phyloP scores from a whole-genome alignment of 2,888 invertebrate species.

The Pollenia griseotomentosa region DNA sequence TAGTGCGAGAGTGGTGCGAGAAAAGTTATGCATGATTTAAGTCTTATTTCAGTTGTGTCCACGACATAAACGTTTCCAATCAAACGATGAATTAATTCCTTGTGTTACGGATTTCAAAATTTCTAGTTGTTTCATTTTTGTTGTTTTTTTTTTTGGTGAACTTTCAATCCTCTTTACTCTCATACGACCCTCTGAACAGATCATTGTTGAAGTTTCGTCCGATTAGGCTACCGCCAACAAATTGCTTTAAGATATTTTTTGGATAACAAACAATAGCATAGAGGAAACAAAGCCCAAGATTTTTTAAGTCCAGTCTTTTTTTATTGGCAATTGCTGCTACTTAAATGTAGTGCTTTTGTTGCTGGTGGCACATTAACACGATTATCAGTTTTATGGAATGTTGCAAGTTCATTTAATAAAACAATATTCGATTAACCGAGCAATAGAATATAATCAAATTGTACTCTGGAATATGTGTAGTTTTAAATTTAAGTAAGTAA shows the following conservation, averaged over 20 bases:
- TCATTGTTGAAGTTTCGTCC: not conserved
- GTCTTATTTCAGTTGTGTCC: too few relatives aligned
- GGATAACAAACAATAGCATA: slow-evolving; percentile 39
- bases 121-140: not conserved
- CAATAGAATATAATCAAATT: not conserved
- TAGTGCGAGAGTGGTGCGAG: slow-evolving; percentile 23
- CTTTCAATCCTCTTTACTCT: not conserved
- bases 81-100: too few relatives aligned
- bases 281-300: not conserved
- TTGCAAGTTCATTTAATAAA: slow-evolving; percentile 65
- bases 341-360: slow-evolving; percentile 31
- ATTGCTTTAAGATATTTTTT: slow-evolving; percentile 60
- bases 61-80: too few relatives aligned
- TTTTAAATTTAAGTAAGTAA: not conserved
- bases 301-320: not conserved
- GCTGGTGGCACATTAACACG: slow-evolving; percentile 69
- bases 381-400: slow-evolving; percentile 67
- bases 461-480: not conserved
- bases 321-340: not conserved
- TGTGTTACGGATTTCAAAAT: not conserved
- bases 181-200: not conserved
- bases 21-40: not conserved
- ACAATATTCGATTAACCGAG: slow-evolving; percentile 51
- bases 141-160: not conserved
- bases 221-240: slow-evolving; percentile 36